Percentiles rank a stretch among this genome's conserved stretches.
phyloP scores from a whole-genome alignment of 1,140 invertebrate species.

The Saccostrea echinata region DNA sequence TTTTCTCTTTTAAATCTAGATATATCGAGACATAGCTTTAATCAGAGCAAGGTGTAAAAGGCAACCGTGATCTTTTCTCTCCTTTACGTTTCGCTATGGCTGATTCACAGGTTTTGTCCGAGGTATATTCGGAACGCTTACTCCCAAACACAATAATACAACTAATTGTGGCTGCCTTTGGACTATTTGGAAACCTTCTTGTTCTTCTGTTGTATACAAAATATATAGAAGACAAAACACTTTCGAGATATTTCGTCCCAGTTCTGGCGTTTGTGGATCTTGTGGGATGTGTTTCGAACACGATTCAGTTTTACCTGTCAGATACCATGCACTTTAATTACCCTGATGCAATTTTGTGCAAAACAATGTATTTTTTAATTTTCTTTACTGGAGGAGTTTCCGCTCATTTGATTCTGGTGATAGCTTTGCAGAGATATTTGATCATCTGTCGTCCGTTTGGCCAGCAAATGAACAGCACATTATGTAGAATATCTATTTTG shows the following conservation, averaged over 20 bases:
- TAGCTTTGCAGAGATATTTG: neutral
- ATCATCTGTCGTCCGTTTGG: conserved; percentile 1
- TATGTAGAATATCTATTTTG: neutral
- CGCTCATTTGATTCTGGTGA: neutral
- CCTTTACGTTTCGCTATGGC: neutral
- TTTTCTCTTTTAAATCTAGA: too few relatives aligned
- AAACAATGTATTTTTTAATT: neutral
- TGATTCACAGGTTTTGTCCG: neutral
- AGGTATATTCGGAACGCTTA: neutral
- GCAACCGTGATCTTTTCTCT: neutral
- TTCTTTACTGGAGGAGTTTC: neutral
- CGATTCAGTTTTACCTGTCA: neutral
- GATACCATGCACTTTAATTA: neutral
- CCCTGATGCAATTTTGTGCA: neutral
- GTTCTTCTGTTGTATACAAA: neutral
- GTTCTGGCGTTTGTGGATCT: neutral
- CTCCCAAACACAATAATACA: neutral
- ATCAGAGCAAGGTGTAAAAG: too few relatives aligned
- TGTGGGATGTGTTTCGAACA: neutral
- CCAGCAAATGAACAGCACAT: neutral
- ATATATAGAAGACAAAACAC: neutral
- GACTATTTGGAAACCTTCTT: neutral
- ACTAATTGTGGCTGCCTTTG: neutral
- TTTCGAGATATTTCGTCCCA: neutral
- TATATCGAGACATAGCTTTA: too few relatives aligned